Conservation (phyloP, 2,797 vertebrate species). For the Luscinia megarhynchos region DNA sequence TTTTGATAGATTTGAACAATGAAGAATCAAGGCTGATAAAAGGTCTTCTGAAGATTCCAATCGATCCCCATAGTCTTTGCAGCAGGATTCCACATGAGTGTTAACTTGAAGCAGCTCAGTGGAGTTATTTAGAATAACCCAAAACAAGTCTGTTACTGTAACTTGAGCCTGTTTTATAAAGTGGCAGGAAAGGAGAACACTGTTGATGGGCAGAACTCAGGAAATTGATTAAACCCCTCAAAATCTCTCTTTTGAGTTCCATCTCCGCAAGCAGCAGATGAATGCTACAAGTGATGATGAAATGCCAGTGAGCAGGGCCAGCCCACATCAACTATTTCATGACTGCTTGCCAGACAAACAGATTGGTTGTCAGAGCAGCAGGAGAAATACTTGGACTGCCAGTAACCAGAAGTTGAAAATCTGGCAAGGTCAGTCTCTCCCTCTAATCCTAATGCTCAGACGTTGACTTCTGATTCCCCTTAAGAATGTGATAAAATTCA, state of each 20-base stretch:
- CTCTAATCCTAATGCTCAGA: background rate
- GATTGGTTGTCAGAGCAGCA: constrained; percentile 6
- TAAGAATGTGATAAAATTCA: background rate
- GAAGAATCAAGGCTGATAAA: background rate
- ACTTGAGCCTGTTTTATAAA: constrained; percentile 39
- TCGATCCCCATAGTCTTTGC: background rate
- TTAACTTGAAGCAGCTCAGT: background rate
- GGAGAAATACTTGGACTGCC: background rate
- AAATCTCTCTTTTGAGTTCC: background rate
- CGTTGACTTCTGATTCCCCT: background rate
- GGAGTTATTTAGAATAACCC: background rate
- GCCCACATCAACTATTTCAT: background rate
- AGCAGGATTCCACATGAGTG: background rate
- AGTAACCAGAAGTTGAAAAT: background rate
- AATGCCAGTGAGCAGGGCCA: background rate
- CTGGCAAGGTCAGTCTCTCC: background rate
- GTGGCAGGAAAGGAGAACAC: constrained; percentile 44
- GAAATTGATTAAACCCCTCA: constrained; percentile 37
- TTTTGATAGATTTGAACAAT: background rate
- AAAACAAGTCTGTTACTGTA: constrained; percentile 2
- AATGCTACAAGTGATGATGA: background rate
- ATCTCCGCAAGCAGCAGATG: background rate
- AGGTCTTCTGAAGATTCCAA: background rate
- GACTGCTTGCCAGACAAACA: constrained; percentile 16
- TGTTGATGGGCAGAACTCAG: constrained; percentile 26